phyloP scores from a whole-genome alignment of 2,113 vertebrate species.

The Cisticola juncidis region DNA sequence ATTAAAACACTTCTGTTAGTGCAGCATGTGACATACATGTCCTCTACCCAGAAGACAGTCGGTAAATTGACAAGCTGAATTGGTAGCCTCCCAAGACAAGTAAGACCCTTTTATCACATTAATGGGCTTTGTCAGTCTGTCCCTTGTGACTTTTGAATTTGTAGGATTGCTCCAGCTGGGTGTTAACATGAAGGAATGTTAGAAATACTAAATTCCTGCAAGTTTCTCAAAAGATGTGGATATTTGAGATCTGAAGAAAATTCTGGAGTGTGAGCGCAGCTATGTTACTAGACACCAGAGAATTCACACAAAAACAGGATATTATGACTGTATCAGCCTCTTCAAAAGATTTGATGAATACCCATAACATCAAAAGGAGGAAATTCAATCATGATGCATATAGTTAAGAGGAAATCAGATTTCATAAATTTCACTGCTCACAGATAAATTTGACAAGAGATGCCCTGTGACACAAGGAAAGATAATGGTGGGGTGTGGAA shows the following conservation, averaged over 20 bases:
- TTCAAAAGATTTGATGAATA: neutral
- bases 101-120: neutral
- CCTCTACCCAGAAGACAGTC: neutral
- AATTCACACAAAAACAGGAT: neutral
- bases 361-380: neutral
- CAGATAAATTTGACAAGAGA: neutral
- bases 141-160: neutral
- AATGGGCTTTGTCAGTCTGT: neutral
- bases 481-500: neutral
- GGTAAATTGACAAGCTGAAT: neutral
- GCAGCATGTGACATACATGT: neutral
- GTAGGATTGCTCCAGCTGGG: neutral
- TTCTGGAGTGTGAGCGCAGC: neutral
- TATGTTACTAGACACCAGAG: neutral
- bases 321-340: neutral
- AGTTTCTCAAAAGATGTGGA: neutral
- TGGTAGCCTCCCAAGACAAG: neutral
- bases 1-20: neutral
- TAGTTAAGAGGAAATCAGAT: neutral
- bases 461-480: neutral
- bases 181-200: neutral
- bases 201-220: neutral
- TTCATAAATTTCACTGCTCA: neutral
- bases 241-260: neutral
- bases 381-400: neutral